Evolutionary conservation across 2,113 vertebrate species (phyloP).

Genomic region (Cranoglanis bouderius): DNA sequence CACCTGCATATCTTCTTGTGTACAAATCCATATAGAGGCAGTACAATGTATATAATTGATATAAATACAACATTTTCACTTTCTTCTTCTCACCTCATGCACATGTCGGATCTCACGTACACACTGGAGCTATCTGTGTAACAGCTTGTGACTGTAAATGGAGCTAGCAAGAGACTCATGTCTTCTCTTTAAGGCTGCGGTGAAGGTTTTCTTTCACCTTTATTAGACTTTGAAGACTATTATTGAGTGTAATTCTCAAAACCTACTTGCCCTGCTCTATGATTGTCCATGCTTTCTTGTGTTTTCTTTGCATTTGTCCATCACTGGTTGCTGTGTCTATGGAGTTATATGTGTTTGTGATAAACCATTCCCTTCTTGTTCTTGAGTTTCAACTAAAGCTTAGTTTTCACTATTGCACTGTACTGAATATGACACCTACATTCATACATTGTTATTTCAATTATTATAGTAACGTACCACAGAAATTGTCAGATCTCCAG

Average conservation of each 20-base stretch:
- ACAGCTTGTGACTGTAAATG: neutral
- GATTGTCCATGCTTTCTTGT: neutral
- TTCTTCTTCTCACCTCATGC: neutral
- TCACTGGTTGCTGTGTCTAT: neutral
- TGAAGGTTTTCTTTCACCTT: neutral
- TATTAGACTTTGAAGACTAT: neutral
- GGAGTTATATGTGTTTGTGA: neutral
- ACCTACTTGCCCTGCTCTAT: neutral
- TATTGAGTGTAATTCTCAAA: neutral
- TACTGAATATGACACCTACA: neutral
- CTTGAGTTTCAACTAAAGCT: neutral
- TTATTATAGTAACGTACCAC: slow-evolving; percentile 75
- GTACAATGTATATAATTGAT: neutral
- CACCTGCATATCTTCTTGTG: neutral
- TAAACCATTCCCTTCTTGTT: neutral
- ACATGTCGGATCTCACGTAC: neutral
- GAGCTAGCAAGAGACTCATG: neutral
- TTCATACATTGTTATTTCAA: neutral
- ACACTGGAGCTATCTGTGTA: neutral
- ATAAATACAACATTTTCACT: neutral
- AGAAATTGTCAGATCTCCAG: slow-evolving; percentile 78
- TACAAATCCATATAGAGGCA: neutral
- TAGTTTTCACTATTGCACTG: neutral
- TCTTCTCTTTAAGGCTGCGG: neutral
- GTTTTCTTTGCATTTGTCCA: neutral